Base-by-base conservation (phyloP, 2,888 invertebrate genomes). In the Sicus ferrugineus region DNA sequence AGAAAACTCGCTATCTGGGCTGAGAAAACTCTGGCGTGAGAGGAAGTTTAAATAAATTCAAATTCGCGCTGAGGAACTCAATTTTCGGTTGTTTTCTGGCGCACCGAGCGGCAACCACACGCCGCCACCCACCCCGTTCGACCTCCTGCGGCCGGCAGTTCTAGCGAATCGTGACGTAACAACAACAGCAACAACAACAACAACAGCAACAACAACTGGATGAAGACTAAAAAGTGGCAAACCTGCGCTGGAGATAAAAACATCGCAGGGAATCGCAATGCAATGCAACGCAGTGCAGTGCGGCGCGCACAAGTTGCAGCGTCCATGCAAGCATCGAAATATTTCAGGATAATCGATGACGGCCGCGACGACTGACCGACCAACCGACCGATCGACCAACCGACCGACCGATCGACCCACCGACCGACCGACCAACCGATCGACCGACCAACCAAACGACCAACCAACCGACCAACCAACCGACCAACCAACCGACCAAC, bases 311-410 rank as follows among this genome's bases (percentile, higher is more conserved):
- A 5, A 34, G 38, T 38, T 19, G 42, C 28, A 62, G 38, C 62
- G 26, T 26, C 42, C n/a, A 21, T 26, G n/a, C 62, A 28, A 11
- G 7, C 38, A 46, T n/a, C 19, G 26, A 54, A 23, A 54, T 54
- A 28, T 63, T 30, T 28, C 28, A 63, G 63, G 48, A 63, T 63
- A 46, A 63, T 46, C 48, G 46, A 62, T 46, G 42, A 42, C 26
- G 28, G 46, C 34, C 16, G 23, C 26, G 23, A 16, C 28, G n/a
- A 11, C n/a, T 42, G 62, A 16, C 31, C 21, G 50, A 7, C 23
- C 21, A n/a, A n/a, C n/a, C n/a, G n/a, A n/a, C 16, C 3, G 54
- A 23, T n/a, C 42, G 5, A 34, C 14, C 34, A 34, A 34, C n/a
- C n/a, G n/a, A n/a, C n/a, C n/a, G n/a, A n/a, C n/a, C n/a, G n/a